phyloP scores from a whole-genome alignment of 2,888 invertebrate species.

The Steinernema hermaphroditum region DNA sequence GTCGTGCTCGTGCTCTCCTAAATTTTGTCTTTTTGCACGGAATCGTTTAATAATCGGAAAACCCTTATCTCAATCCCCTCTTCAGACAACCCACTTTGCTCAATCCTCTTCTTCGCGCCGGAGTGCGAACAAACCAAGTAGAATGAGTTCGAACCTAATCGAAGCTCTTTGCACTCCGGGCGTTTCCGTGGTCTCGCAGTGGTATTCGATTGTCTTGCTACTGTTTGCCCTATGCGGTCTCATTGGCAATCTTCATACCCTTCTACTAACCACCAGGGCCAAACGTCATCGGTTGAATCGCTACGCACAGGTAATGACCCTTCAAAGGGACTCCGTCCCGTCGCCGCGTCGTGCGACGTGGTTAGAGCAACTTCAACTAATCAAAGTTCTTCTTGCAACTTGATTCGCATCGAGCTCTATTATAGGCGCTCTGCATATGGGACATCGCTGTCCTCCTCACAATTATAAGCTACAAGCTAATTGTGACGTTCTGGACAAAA shows the following conservation, averaged over 20 bases:
- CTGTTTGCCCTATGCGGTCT: slow-evolving; percentile 5
- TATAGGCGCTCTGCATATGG: slow-evolving; percentile 15
- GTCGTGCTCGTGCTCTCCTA: not conserved
- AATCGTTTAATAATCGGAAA: slow-evolving; percentile 15
- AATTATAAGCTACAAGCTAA: slow-evolving; percentile 13
- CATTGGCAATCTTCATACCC: slow-evolving; percentile 2
- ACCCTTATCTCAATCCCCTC: not conserved
- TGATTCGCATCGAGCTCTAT: no score
- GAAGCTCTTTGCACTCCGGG: slow-evolving; percentile 11
- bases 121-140: not conserved
- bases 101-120: no score
- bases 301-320: not conserved
- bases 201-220: not conserved
- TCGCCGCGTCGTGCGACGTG: no score
- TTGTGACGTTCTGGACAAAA: slow-evolving; percentile 21
- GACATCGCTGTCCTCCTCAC: slow-evolving; percentile 15
- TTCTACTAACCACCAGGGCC: slow-evolving; percentile 5
- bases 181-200: slow-evolving; percentile 5
- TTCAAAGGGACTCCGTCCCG: no score
- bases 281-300: slow-evolving; percentile 20
- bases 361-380: no score
- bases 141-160: slow-evolving; percentile 10
- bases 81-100: no score
- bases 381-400: no score
- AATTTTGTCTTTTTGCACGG: not conserved